A percentile compares a stretch with the other conserved stretches of the same genome.
Evolutionary conservation across 2,888 invertebrate genomes (phyloP).

Genomic region (Exocentrus adspersus): DNA sequence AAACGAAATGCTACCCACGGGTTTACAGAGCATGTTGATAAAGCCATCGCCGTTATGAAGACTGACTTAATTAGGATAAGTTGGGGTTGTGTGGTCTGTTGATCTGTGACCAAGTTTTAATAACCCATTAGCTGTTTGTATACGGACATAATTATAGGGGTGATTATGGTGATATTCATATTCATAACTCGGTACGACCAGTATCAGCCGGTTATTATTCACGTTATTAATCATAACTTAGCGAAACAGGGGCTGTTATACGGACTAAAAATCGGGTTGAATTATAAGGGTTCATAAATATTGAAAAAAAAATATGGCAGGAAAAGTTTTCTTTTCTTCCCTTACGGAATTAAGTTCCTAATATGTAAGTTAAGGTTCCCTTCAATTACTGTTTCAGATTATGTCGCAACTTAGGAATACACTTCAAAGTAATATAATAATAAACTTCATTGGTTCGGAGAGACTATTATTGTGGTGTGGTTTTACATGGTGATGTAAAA

Average conservation of each 20-base stretch:
- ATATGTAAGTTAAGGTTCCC: not conserved
- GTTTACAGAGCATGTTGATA: too few species aligned
- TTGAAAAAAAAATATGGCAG: too few species aligned
- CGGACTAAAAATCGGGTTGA: not conserved
- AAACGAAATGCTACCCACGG: too few species aligned
- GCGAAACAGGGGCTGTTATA: not conserved
- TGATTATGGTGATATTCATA: constrained; percentile 27
- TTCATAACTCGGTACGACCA: constrained; percentile 23
- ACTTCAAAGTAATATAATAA: not conserved
- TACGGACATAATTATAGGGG: constrained; percentile 25
- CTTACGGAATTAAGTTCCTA: not conserved
- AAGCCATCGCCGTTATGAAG: not conserved
- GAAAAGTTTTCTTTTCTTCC: too few species aligned
- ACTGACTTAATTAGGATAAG: constrained; percentile 28
- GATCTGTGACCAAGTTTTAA: constrained; percentile 29
- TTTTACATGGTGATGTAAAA: too few species aligned
- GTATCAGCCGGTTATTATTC: constrained; percentile 24
- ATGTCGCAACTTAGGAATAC: not conserved
- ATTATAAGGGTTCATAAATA: not conserved
- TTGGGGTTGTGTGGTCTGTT: constrained; percentile 27
- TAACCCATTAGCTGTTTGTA: constrained; percentile 28
- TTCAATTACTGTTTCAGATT: not conserved
- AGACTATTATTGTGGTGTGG: too few species aligned
- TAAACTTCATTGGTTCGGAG: not conserved
- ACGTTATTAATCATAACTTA: constrained; percentile 19